Evolutionary conservation across 23 tunicate species (phyloP).

Genomic region (Ciona savignyi): DNA sequence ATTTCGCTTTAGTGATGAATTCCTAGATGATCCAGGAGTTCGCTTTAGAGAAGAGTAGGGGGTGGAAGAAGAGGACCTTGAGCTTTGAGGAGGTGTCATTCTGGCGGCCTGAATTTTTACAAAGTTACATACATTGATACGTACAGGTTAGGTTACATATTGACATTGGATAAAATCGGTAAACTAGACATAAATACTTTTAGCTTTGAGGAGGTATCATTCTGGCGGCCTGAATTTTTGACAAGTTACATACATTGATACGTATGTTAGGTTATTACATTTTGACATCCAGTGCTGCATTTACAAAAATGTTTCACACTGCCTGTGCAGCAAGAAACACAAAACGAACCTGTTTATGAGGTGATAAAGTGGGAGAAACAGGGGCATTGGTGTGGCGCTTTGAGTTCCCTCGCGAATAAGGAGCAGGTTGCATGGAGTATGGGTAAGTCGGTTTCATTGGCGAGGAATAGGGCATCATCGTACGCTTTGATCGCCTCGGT

Average conservation of each 20-base stretch:
- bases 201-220: too few relatives aligned
- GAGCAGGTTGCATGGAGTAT: slow-evolving; percentile 34
- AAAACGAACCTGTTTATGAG: slow-evolving; percentile 48
- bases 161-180: too few relatives aligned
- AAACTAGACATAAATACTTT: too few relatives aligned
- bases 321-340: not conserved
- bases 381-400: slow-evolving; percentile 72
- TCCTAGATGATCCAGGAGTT: slow-evolving; percentile 61
- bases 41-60: slow-evolving; percentile 84
- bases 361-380: slow-evolving; percentile 66
- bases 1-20: slow-evolving; percentile 78
- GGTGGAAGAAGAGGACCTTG: slow-evolving; percentile 70
- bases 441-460: slow-evolving; percentile 65
- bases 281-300: not conserved
- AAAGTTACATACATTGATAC: too few relatives aligned
- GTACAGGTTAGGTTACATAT: too few relatives aligned
- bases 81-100: slow-evolving; percentile 51
- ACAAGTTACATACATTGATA: too few relatives aligned
- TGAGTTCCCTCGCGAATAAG: slow-evolving; percentile 21
- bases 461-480: slow-evolving; percentile 21
- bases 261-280: too few relatives aligned
- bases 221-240: slow-evolving; percentile 50
- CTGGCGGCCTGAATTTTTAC: slow-evolving; percentile 54
- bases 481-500: slow-evolving; percentile 42
- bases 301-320: not conserved